Conservation (phyloP, 1,140 invertebrate species). For the Eriosoma lanigerum region DNA sequence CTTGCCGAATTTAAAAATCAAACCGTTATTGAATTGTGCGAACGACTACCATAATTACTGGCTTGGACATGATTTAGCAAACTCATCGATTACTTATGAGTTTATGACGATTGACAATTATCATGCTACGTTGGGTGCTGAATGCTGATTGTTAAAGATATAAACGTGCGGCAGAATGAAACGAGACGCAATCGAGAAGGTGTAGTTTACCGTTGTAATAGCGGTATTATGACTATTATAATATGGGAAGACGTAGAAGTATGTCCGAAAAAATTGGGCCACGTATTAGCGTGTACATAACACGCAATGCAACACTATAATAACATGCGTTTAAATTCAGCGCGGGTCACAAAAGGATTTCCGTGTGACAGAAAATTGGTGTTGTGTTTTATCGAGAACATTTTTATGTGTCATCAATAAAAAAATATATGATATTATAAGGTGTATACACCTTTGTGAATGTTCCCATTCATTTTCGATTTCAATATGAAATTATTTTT, state of each 20-base stretch:
- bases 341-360: conserved; percentile 37
- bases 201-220: conserved; percentile 52
- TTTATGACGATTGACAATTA: conserved; percentile 46
- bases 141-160: conserved; percentile 37
- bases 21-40: conserved; percentile 23
- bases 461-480: conserved; percentile 19
- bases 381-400: conserved; percentile 13
- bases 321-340: conserved; percentile 25
- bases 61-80: conserved; percentile 25
- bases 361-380: conserved; percentile 17
- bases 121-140: conserved; percentile 39
- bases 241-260: conserved; percentile 47
- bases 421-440: background rate
- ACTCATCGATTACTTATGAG: conserved; percentile 31
- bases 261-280: conserved; percentile 51
- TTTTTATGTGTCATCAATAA: conserved; percentile 6
- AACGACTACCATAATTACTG: background rate
- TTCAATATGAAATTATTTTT: background rate
- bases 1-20: background rate
- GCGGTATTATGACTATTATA: conserved; percentile 49
- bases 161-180: conserved; percentile 42
- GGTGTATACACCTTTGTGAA: background rate
- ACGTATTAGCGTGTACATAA: conserved; percentile 46
- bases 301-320: conserved; percentile 13
- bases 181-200: conserved; percentile 44